Conservation (phyloP, 2,113 vertebrate genomes). For the Phrynocephalus versicolor region DNA sequence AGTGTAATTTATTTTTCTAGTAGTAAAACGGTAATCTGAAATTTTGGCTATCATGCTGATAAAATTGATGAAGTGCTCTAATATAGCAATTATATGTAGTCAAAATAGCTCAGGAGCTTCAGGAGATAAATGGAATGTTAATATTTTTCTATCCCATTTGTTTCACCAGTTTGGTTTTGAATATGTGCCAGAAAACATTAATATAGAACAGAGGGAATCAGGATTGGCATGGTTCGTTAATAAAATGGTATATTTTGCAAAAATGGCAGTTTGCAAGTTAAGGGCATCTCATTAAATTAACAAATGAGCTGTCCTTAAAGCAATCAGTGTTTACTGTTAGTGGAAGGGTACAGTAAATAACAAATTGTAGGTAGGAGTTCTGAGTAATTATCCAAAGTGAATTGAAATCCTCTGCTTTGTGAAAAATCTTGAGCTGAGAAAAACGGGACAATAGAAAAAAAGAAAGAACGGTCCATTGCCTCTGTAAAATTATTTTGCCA, state of each 20-base stretch:
- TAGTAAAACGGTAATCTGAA: constrained; percentile 48
- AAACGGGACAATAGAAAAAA: not conserved
- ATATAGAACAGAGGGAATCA: constrained; percentile 28
- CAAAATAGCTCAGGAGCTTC: constrained; percentile 46
- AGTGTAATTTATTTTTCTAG: constrained; percentile 53
- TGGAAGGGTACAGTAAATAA: constrained; percentile 57
- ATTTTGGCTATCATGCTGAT: constrained; percentile 60
- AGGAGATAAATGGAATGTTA: constrained; percentile 53
- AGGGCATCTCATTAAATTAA: constrained; percentile 67
- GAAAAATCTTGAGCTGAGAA: constrained; percentile 8
- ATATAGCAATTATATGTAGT: constrained; percentile 43
- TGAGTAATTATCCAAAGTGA: constrained; percentile 55
- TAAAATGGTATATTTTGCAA: constrained; percentile 56
- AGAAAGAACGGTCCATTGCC: not conserved
- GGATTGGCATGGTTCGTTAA: constrained; percentile 18
- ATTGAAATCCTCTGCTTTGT: constrained; percentile 44
- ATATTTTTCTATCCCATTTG: constrained; percentile 29
- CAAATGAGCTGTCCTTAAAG: constrained; percentile 58
- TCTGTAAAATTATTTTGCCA: accelerated
- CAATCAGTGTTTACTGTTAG: constrained; percentile 67
- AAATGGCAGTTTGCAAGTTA: constrained; percentile 49
- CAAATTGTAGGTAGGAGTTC: constrained; percentile 53
- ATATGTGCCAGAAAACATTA: constrained; percentile 19
- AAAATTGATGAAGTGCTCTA: constrained; percentile 52
- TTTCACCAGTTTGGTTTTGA: constrained; percentile 39